Evolutionary conservation across 2,888 invertebrate species (phyloP).

Genomic region (Ganaspis brasiliensis): DNA sequence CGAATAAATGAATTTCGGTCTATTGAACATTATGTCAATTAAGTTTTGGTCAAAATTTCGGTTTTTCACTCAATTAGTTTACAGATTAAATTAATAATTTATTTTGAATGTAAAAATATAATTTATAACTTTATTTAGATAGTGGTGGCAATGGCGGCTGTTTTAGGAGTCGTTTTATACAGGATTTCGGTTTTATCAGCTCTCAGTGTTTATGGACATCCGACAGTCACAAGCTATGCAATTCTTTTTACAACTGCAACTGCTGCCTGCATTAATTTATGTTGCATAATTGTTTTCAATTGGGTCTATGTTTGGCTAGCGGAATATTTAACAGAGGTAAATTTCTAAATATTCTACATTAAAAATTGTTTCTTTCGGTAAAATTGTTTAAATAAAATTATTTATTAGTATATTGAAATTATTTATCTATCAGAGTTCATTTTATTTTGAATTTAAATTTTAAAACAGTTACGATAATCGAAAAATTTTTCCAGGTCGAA

Average conservation of each 20-base stretch:
- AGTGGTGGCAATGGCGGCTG: conserved; percentile 92
- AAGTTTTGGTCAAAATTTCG: too few species aligned
- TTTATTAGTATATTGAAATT: too few species aligned
- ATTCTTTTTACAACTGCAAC: conserved; percentile 94
- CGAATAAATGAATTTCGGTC: not conserved
- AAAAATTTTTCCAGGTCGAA: conserved; percentile 82
- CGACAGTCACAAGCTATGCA: conserved; percentile 88
- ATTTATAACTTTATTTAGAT: conserved; percentile 80
- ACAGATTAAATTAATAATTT: not conserved
- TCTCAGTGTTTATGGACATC: conserved; percentile 79
- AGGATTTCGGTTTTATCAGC: conserved; percentile 91
- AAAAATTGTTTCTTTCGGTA: too few species aligned
- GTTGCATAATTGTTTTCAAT: conserved; percentile 94
- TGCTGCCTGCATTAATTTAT: conserved; percentile 95
- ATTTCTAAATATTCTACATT: conserved; percentile 27
- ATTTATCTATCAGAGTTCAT: too few species aligned
- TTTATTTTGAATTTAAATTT: conserved; percentile 8
- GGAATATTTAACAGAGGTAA: conserved; percentile 90
- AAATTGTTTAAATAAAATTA: too few species aligned
- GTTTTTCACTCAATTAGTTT: too few species aligned
- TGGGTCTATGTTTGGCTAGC: conserved; percentile 91
- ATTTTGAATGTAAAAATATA: not conserved
- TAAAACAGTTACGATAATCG: too few species aligned
- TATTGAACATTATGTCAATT: too few species aligned
- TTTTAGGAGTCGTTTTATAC: conserved; percentile 96